Evolutionary conservation across 2,113 vertebrate species (phyloP).

Genomic region (Oreocharis arfaki): DNA sequence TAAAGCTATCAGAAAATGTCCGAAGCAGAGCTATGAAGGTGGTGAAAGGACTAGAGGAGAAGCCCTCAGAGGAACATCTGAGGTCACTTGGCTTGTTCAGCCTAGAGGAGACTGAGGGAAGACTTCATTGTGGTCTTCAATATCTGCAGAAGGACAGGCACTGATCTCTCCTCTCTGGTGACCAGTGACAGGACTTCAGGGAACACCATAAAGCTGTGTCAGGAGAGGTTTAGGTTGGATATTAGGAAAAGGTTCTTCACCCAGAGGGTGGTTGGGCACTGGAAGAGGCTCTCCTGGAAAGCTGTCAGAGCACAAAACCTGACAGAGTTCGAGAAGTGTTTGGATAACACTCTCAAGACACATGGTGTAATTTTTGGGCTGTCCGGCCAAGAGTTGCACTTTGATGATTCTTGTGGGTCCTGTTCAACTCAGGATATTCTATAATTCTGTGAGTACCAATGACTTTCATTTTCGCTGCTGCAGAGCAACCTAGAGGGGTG

Average conservation of each 20-base stretch:
- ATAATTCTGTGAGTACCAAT: background rate
- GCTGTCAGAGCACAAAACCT: background rate
- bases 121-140: background rate
- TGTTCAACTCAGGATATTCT: background rate
- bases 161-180: background rate
- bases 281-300: background rate
- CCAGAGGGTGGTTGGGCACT: background rate
- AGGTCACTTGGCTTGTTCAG: background rate
- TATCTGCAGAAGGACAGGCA: background rate
- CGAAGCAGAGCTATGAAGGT: background rate
- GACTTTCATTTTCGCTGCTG: background rate
- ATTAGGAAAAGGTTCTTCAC: background rate
- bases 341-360: background rate
- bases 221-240: background rate
- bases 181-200: background rate
- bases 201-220: background rate
- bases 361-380: background rate
- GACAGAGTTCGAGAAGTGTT: background rate
- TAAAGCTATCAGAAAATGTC: background rate
- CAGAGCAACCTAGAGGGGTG: background rate
- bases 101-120: background rate
- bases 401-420: background rate
- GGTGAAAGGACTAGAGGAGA: background rate
- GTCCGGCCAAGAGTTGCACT: background rate
- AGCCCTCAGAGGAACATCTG: background rate